A percentile compares a stretch with the other conserved stretches of the same genome.
phyloP scores from a whole-genome alignment of 2,113 vertebrate genomes.

The Chamaea fasciata region DNA sequence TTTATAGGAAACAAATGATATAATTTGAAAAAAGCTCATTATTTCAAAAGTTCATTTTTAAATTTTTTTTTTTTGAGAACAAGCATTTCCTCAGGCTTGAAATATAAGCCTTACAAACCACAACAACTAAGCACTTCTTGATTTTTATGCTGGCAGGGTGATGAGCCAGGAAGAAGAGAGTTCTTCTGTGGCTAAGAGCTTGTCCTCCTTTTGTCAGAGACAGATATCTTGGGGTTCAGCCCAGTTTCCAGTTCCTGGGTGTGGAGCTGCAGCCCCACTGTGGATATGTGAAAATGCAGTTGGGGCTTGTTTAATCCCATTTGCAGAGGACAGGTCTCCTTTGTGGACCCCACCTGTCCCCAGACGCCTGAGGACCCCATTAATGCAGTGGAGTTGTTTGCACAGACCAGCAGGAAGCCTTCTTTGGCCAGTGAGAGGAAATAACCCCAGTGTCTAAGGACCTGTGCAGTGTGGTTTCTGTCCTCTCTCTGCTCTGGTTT shows the following conservation, averaged over 20 bases:
- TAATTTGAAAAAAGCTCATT: background rate
- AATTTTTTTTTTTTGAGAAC: background rate
- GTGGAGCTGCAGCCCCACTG: background rate
- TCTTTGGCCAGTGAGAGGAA: background rate
- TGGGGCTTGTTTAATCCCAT: fast-evolving
- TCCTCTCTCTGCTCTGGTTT: background rate
- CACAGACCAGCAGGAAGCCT: background rate
- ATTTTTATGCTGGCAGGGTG: background rate
- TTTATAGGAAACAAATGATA: background rate
- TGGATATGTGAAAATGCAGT: background rate
- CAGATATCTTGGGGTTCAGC: background rate
- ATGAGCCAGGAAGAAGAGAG: background rate
- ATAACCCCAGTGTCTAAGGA: background rate
- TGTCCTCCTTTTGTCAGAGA: background rate
- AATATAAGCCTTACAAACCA: background rate
- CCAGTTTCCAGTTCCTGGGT: background rate
- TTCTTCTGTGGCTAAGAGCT: background rate
- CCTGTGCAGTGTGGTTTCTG: background rate
- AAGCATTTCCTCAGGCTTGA: background rate
- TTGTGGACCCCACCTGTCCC: background rate
- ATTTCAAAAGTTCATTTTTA: background rate
- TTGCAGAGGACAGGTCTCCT: background rate
- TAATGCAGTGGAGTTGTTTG: background rate
- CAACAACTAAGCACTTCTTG: background rate
- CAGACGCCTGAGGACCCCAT: background rate